Evolutionary conservation across 2,888 invertebrate species (phyloP).

Genomic region (Pilophorus perplexus): DNA sequence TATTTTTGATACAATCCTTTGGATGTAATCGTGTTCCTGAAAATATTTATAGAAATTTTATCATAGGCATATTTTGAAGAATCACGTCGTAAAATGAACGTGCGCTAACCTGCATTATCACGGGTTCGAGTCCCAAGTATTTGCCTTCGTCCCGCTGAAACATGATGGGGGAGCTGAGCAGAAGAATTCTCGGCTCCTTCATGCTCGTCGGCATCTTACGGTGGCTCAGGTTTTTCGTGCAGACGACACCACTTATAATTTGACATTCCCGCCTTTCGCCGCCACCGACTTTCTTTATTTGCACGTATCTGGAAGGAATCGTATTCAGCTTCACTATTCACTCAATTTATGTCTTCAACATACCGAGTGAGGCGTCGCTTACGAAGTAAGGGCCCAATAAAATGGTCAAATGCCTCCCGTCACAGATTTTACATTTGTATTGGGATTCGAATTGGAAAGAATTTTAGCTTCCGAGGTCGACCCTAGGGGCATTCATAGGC

Average conservation of each 20-base stretch:
- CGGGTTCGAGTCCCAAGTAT: slow-evolving; percentile 88
- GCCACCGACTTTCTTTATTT: slow-evolving; percentile 89
- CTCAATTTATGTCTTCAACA: neutral
- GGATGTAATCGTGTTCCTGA: slow-evolving; percentile 80
- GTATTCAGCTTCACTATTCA: neutral
- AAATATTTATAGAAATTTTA: neutral
- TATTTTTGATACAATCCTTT: slow-evolving; percentile 82
- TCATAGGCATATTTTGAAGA: no score
- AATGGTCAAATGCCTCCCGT: no score
- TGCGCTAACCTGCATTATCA: slow-evolving; percentile 76
- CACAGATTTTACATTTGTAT: no score
- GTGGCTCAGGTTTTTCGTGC: slow-evolving; percentile 92
- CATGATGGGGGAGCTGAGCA: slow-evolving; percentile 86
- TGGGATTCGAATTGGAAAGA: no score
- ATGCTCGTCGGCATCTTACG: slow-evolving; percentile 79
- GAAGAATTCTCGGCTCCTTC: slow-evolving; percentile 76
- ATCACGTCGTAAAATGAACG: no score
- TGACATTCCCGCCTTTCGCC: slow-evolving; percentile 70
- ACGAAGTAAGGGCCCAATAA: no score
- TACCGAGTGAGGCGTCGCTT: no score
- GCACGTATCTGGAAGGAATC: slow-evolving; percentile 66
- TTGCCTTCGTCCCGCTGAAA: slow-evolving; percentile 94
- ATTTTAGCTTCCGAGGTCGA: no score
- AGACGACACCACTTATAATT: slow-evolving; percentile 85
- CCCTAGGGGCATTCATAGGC: no score